phyloP scores from a whole-genome alignment of 2,797 vertebrate genomes.

The Hippoglossus hippoglossus region DNA sequence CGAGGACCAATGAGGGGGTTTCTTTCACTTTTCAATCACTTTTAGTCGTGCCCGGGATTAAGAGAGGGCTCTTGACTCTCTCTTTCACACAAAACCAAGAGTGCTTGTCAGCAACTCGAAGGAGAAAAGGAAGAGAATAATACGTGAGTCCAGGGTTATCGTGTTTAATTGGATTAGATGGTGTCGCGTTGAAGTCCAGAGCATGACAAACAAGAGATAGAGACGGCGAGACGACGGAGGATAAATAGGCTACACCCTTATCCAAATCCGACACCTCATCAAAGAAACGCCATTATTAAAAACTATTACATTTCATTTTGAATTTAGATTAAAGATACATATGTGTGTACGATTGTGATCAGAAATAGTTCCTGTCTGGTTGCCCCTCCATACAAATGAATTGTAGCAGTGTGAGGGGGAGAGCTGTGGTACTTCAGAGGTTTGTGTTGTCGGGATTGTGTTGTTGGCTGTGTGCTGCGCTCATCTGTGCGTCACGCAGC shows the following conservation, averaged over 20 bases:
- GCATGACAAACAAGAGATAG: conserved; percentile 68
- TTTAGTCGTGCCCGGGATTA: conserved; percentile 74
- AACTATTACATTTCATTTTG: too few relatives aligned
- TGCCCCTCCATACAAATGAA: not conserved
- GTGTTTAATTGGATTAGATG: conserved; percentile 88
- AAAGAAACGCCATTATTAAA: not conserved
- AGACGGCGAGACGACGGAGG: conserved; percentile 33
- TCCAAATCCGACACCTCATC: not conserved
- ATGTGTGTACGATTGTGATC: too few relatives aligned
- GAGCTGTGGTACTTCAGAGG: conserved; percentile 28
- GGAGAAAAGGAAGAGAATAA: conserved; percentile 75
- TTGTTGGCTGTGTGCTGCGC: conserved; percentile 58
- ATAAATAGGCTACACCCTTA: not conserved
- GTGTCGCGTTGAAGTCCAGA: conserved; percentile 78
- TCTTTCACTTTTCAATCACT: conserved; percentile 80
- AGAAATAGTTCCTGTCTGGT: not conserved
- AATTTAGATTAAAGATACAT: too few relatives aligned
- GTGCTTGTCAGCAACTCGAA: conserved; percentile 81
- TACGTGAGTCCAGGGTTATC: conserved; percentile 77
- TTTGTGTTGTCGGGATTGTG: conserved; percentile 48
- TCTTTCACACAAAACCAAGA: conserved; percentile 79
- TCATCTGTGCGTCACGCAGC: conserved; percentile 71
- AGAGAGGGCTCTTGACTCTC: conserved; percentile 80
- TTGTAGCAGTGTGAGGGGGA: conserved; percentile 10
- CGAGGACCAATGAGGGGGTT: conserved; percentile 73